Percentiles rank a stretch among this genome's conserved stretches.
These are phyloP conservation scores for Adoxophyes honmai DNA, from an alignment of 1,140 invertebrate genomes.

Conservation along the genomic window DNA sequence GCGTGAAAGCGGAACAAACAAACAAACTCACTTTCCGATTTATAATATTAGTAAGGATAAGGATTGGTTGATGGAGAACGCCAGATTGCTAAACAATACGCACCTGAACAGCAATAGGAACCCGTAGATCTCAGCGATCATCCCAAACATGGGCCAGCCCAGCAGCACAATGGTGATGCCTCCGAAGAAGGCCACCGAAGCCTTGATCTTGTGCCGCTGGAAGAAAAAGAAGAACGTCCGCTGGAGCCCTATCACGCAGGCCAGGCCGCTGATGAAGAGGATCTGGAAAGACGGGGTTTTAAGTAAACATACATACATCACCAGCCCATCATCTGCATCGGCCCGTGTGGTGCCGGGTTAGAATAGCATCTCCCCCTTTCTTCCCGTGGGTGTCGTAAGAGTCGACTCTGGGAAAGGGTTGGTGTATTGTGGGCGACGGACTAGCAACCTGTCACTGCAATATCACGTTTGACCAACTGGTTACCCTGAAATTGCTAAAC, in stretches of 20 bases:
- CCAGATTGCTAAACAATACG: constrained; percentile 30
- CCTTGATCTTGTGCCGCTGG: constrained; percentile 97
- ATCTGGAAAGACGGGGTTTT: constrained; percentile 75
- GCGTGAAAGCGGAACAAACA: too few relatives aligned
- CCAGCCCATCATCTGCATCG: neutral
- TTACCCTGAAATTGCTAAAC: too few relatives aligned
- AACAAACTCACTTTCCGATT: too few relatives aligned
- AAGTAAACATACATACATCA: neutral
- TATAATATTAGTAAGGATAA: too few relatives aligned
- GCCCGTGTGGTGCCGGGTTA: too few relatives aligned
- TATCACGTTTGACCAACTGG: too few relatives aligned
- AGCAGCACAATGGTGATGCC: constrained; percentile 96
- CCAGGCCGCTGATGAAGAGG: constrained; percentile 95
- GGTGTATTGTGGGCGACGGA: too few relatives aligned
- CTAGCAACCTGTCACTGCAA: too few relatives aligned
- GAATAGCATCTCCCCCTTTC: too few relatives aligned
- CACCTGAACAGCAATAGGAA: constrained; percentile 87
- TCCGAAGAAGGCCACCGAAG: constrained; percentile 94
- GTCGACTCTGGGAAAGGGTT: too few relatives aligned
- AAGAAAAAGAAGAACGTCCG: constrained; percentile 99
- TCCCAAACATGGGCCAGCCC: constrained; percentile 97
- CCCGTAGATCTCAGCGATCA: constrained; percentile 96
- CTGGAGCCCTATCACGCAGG: constrained; percentile 97
- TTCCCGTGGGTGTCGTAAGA: too few relatives aligned
- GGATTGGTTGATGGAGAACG: neutral